A percentile compares a stretch with the other conserved stretches of the same genome.
phyloP scores from a whole-genome alignment of 2,797 vertebrate genomes.

The Ctenochaetus hawaiiensis region DNA sequence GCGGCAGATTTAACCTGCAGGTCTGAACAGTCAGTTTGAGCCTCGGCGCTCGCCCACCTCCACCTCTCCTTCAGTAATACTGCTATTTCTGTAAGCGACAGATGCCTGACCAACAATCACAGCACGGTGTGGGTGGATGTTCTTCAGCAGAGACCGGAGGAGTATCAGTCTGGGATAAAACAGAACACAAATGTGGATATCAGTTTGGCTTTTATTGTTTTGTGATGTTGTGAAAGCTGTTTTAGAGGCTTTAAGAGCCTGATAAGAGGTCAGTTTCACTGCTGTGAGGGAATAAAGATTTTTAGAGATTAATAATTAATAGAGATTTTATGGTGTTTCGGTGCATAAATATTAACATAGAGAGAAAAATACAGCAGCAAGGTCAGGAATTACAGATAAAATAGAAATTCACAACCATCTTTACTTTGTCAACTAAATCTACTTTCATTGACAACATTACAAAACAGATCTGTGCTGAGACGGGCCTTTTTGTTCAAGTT shows the following conservation, averaged over 20 bases:
- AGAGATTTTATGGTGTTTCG: not conserved
- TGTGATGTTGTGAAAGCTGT: not conserved
- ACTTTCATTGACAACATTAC: too few relatives aligned
- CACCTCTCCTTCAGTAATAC: conserved; percentile 30
- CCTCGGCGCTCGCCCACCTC: conserved; percentile 33
- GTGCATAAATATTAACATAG: not conserved
- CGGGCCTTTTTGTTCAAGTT: too few relatives aligned
- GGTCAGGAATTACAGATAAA: not conserved
- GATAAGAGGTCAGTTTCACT: not conserved
- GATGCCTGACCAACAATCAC: conserved; percentile 38
- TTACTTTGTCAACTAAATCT: too few relatives aligned
- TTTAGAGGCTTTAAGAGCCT: not conserved
- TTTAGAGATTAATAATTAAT: too few relatives aligned
- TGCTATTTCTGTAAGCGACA: conserved; percentile 48
- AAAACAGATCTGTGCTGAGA: too few relatives aligned
- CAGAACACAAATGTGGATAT: not conserved
- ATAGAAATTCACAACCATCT: not conserved
- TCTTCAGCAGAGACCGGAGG: conserved; percentile 44
- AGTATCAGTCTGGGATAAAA: conserved; percentile 44
- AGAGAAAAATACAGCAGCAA: not conserved
- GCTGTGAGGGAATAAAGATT: not conserved
- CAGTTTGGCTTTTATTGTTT: not conserved
- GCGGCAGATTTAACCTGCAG: conserved; percentile 21
- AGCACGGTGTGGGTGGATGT: conserved; percentile 59
- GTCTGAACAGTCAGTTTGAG: conserved; percentile 21